Base-by-base conservation (phyloP, 2,888 invertebrate genomes). In the Chorisops tibialis region DNA sequence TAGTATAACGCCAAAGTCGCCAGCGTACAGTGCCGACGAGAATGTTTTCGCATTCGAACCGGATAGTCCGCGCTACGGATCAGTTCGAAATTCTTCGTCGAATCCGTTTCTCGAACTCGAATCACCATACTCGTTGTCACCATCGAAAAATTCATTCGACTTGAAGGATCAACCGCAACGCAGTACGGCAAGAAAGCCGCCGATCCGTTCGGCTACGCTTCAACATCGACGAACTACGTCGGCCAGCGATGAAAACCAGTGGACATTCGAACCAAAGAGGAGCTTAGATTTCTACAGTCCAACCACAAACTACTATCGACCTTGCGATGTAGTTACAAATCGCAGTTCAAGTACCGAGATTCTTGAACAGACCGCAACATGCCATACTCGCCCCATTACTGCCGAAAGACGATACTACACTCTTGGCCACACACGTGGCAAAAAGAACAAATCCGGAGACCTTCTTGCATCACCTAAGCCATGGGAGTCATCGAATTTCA, bases 291-390 rank as follows among this genome's bases (percentile, higher is more conserved):
- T 68, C 66, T 69, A 70, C 54, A 68, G 65, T 63, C 58, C 69
- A 6, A 65, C 67, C 38, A 69, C 69, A 30, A 70, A 70, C 64
- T 70, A 69, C 59, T 70, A 68, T 62, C 73, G 74, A 63, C 69
- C 75, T 50, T 70, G 70, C 12, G 69, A 73, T n/a, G 68, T 70
- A 16, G 58, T 59, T 19, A 65, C 74, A 9, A 74, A 75, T 62
- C 71, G 78, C 2, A 75, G 77, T 66, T 75, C 71, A 22, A 77
- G 77, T 63, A 74, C 73, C 3, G 77, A 77, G 63, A 68, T 77
- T 35, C 69, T 77, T 59, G 77, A 77, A 45, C 41, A 18, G 3
- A 12, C 67, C 75, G 62, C 72, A 70, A 3, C 38, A 49, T 39
- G 51, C 21, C 35, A 48, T 60, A 19, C 52, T 63, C 48, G 67